Conservation (phyloP, 2,888 invertebrate species). For the Leptarthrus brevirostris region DNA sequence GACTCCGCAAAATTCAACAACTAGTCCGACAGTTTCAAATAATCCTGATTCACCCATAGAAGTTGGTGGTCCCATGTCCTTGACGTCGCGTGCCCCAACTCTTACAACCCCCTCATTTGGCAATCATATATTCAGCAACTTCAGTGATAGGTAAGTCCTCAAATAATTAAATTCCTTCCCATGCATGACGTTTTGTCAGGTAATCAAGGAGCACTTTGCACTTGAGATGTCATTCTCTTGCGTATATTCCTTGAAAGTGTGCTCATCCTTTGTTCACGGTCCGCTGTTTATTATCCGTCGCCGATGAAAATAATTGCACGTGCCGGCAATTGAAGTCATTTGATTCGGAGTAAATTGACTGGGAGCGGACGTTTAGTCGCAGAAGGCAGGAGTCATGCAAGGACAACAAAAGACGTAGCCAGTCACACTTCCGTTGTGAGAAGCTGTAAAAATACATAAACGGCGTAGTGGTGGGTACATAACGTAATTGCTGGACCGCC, state of each 20-base stretch:
- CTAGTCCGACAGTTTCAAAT: constrained; percentile 72
- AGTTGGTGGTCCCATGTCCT: constrained; percentile 67
- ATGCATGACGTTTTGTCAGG: constrained; percentile 12
- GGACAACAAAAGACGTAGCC: constrained; percentile 46
- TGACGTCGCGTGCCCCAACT: constrained; percentile 62
- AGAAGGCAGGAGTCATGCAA: constrained; percentile 55
- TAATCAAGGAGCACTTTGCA: constrained; percentile 30
- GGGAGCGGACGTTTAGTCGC: constrained; percentile 47
- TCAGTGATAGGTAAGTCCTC: constrained; percentile 70
- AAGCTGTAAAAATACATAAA: constrained; percentile 24
- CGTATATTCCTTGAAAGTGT: constrained; percentile 40
- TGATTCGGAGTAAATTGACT: constrained; percentile 52
- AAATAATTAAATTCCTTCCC: constrained; percentile 28
- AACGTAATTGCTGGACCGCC: constrained; percentile 59
- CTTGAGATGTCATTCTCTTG: neutral
- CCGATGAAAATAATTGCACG: constrained; percentile 58
- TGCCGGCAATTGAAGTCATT: constrained; percentile 58
- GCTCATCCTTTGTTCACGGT: constrained; percentile 53
- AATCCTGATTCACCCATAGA: constrained; percentile 72
- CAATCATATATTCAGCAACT: constrained; percentile 76
- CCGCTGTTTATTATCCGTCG: constrained; percentile 56
- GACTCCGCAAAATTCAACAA: constrained; percentile 66
- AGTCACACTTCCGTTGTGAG: constrained; percentile 35
- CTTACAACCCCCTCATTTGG: constrained; percentile 72
- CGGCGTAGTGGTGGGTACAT: constrained; percentile 37